phyloP scores from a whole-genome alignment of 2,888 invertebrate genomes.

The Pherbina coryleti region DNA sequence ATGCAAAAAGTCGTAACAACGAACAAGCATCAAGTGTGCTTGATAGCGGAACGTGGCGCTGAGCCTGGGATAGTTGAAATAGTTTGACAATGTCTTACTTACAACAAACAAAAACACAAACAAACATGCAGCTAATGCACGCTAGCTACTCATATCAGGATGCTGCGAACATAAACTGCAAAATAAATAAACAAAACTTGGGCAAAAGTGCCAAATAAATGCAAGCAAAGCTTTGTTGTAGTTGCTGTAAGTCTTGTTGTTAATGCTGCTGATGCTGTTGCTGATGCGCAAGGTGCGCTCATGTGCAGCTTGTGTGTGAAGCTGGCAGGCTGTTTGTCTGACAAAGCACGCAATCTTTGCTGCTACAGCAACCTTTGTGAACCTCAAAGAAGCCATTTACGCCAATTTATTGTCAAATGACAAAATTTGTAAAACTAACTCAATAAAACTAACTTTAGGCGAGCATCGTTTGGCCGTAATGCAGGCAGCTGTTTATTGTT shows the following conservation, averaged over 20 bases:
- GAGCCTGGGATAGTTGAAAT: too few species aligned
- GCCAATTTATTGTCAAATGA: conserved; percentile 28
- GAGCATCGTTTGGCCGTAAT: background rate
- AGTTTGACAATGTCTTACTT: conserved; percentile 2
- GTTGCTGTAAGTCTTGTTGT: background rate
- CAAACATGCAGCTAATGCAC: background rate
- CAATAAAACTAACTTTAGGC: conserved; percentile 4
- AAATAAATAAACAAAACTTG: too few species aligned
- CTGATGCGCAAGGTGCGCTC: background rate
- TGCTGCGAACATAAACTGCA: background rate
- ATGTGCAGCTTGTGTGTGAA: background rate
- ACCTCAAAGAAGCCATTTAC: conserved; percentile 17
- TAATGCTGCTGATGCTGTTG: background rate
- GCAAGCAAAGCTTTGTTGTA: background rate
- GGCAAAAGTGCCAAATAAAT: too few species aligned
- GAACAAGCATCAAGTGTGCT: too few species aligned
- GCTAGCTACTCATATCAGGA: background rate
- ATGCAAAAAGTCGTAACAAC: too few species aligned
- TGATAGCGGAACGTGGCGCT: too few species aligned
- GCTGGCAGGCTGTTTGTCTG: background rate
- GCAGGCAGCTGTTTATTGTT: conserved; percentile 6
- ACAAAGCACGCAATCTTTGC: conserved; percentile 20
- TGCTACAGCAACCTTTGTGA: conserved; percentile 12
- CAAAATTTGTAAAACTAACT: background rate
- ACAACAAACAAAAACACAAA: background rate